Evolutionary conservation across 2,113 vertebrate genomes (phyloP), one percentile per base, ranked within the genome.

Genomic region (Ahaetulla prasina): DNA sequence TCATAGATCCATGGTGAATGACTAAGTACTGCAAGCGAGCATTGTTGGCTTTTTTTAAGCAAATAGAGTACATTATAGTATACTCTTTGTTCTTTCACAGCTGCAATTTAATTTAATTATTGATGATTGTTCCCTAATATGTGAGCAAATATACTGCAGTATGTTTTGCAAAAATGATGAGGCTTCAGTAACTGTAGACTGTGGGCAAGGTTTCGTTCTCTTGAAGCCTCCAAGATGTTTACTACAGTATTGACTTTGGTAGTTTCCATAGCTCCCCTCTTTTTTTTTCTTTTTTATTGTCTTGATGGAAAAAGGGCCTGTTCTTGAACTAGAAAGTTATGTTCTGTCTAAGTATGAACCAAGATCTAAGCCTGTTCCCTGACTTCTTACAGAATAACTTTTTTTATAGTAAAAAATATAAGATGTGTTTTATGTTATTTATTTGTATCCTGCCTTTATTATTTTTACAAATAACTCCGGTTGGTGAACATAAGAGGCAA

Each of bases 61-160:
- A 53, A 89, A 35, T 45, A 23, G 2, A 93, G 47, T 43, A 27
- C n/a, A 45, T 89, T 89, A 0, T 18, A 39, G 0, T 8, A 54
- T 85, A 80, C 91, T 50, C 88, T 49, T 3, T 1, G 10, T 85
- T 39, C 85, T 92, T 1, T 1, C 84, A 88, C 89, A 84, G 68
- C 0, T 87, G 92, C 18, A 91, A 2, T 80, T 92, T 39, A 12
- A 20, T 90, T 92, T 87, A 93, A 94, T 93, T 89, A 88, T 53
- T 91, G 45, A 39, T 43, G 12, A 88, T 53, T 74, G 18, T 9
- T 2, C 89, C 3, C 91, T 90, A 91, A 91, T 91, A 60, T 91
- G 63, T 35, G 63, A 94, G 84, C 74, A 92, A 93, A 92, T 45
- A 85, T 14, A 6, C 30, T 54, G 25, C 55, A 11, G 0, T 2